phyloP scores from a whole-genome alignment of 2,113 vertebrate species.

The Suricata suricatta region DNA sequence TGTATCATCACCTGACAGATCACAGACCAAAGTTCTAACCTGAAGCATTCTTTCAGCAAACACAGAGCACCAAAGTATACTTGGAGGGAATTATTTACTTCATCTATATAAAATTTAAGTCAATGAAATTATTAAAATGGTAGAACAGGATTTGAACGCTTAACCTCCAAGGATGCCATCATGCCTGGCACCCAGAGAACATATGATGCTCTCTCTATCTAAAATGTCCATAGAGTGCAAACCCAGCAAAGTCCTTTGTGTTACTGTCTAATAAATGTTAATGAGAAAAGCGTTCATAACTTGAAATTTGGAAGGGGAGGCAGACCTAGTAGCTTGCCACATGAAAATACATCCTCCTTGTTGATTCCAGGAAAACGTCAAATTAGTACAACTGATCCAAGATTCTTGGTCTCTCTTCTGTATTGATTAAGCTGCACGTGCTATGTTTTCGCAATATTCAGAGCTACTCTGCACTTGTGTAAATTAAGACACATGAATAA shows the following conservation, averaged over 20 bases:
- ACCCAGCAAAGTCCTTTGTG: constrained; percentile 64
- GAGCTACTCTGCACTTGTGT: background rate
- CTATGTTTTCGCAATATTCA: constrained; percentile 7
- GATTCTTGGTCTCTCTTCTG: background rate
- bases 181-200: constrained; percentile 17
- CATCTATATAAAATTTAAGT: constrained; percentile 11
- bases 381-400: background rate
- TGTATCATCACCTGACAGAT: constrained; percentile 53
- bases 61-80: constrained; percentile 26
- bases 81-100: constrained; percentile 63
- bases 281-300: constrained; percentile 41
- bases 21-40: constrained; percentile 65
- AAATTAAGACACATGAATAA: constrained; percentile 33
- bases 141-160: constrained; percentile 37
- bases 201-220: background rate
- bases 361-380: constrained; percentile 61
- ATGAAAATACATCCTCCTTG: constrained; percentile 31
- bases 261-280: constrained; percentile 70
- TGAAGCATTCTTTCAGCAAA: constrained; percentile 52
- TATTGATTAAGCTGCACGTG: background rate
- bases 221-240: constrained; percentile 8
- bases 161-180: constrained; percentile 50
- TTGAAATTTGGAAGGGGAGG: background rate
- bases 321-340: constrained; percentile 60
- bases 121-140: constrained; percentile 67